These are phyloP conservation scores for Formica aserva DNA, from an alignment of 2,888 invertebrate genomes.

Conservation along the genomic window DNA sequence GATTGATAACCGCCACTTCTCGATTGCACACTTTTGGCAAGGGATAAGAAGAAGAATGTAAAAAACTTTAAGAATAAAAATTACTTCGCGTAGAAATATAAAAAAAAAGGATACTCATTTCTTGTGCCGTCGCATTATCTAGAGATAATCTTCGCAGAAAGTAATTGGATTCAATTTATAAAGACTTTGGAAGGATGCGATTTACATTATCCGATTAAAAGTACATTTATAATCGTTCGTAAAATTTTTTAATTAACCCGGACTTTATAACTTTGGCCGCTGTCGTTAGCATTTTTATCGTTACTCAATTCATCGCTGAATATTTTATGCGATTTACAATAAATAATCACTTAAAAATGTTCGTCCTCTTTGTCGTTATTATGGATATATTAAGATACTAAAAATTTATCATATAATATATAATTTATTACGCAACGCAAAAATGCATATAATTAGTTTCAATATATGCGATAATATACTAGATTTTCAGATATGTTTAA, in stretches of 20 bases:
- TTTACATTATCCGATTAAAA: slow-evolving; percentile 51
- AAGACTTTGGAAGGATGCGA: slow-evolving; percentile 24
- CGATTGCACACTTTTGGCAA: slow-evolving; percentile 8
- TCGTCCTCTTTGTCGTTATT: background rate
- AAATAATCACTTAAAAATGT: slow-evolving; percentile 8
- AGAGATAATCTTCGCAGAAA: slow-evolving; percentile 18
- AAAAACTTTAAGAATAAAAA: slow-evolving; percentile 28
- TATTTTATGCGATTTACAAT: slow-evolving; percentile 9
- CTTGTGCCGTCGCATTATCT: background rate
- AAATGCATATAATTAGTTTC: background rate
- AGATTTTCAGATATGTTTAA: background rate
- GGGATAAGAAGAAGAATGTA: slow-evolving; percentile 15
- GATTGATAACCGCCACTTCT: slow-evolving; percentile 32
- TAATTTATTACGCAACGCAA: background rate
- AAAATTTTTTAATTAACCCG: slow-evolving; percentile 55
- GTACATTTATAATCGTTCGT: slow-evolving; percentile 46
- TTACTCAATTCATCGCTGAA: background rate
- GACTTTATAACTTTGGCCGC: slow-evolving; percentile 41
- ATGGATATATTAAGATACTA: background rate
- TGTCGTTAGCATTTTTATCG: slow-evolving; percentile 55
- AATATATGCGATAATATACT: background rate
- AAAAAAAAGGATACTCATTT: background rate
- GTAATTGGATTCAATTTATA: slow-evolving; percentile 38
- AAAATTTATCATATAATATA: background rate
- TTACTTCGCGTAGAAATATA: background rate